These are phyloP conservation scores for Pemphigus obesinymphae DNA, from an alignment of 1,140 invertebrate species.

Conservation along the genomic window DNA sequence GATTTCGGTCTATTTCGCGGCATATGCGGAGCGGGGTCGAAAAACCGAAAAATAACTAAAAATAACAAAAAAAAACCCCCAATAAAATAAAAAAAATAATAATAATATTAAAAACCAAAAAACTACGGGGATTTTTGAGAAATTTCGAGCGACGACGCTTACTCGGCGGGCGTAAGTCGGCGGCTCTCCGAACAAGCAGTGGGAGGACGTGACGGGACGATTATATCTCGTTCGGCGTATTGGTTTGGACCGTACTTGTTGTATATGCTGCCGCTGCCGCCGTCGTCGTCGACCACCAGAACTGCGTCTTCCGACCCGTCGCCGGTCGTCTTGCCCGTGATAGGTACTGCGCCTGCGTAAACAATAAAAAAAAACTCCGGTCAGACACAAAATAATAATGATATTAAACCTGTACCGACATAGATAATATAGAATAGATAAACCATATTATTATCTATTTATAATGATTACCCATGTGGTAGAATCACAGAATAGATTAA, in stretches of 20 bases:
- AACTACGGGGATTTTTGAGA: not conserved
- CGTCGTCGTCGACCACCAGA: conserved; percentile 24
- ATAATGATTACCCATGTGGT: too few relatives aligned
- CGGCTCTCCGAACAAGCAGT: conserved; percentile 20
- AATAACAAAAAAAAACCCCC: not conserved
- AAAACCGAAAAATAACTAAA: not conserved
- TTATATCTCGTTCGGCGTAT: conserved; percentile 14
- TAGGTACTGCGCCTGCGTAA: not conserved
- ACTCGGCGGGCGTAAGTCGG: conserved; percentile 27
- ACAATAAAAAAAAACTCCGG: too few relatives aligned
- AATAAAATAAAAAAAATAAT: too few relatives aligned
- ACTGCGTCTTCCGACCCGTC: not conserved
- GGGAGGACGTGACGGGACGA: conserved; percentile 12
- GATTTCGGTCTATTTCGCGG: too few relatives aligned
- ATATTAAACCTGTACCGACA: too few relatives aligned
- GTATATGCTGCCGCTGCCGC: not conserved
- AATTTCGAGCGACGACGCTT: conserved; percentile 6
- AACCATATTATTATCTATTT: too few relatives aligned
- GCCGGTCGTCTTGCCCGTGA: not conserved
- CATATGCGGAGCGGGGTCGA: not conserved
- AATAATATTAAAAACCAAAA: not conserved
- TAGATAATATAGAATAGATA: too few relatives aligned
- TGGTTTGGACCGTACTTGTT: conserved; percentile 36
- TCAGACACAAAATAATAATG: too few relatives aligned
- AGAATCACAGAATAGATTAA: too few relatives aligned